Base-by-base conservation (phyloP, 2,113 vertebrate genomes). In the Xyrauchen texanus region DNA sequence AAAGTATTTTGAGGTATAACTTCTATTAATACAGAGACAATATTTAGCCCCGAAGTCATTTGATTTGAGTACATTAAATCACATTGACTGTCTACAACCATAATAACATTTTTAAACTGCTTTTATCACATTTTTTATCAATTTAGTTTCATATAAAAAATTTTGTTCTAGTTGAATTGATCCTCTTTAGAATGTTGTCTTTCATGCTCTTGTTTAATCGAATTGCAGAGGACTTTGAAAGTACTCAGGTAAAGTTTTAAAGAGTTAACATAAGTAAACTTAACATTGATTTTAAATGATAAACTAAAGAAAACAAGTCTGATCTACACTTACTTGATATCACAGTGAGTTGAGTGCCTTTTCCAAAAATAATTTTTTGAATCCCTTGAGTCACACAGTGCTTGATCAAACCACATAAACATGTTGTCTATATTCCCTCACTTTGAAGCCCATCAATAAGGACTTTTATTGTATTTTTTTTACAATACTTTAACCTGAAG, bases 321-420 rank as follows among this genome's bases (percentile, higher is more conserved):
- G 0, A 11, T 71, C 51, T 42, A 5, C 13, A 69, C 65, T 79
- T 69, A 79, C 66, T 71, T 21, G 66, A 61, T 46, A 69, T 10
- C 7, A 76, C 62, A 64, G n/a, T 66, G 51, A 76, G 61, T 53
- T 57, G 13, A 52, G 74, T 45, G 49, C 77, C 77, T 51, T 70
- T 58, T 51, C 66, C 77, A 71, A 79, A 79, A 42, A 62, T 42
- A 0, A 79, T 16, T 55, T 68, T 73, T 34, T 42, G 46, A 57
- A 13, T 8, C 51, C 46, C 61, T 63, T 68, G 71, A 82, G 53
- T 85, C 80, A 85, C 80, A 85, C 81, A 74, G 9, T 80, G 63
- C 5, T 47, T 60, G 5, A 60, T 62, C 3, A 3, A 2, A 68
- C 5, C 45, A 8, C 15, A 2, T 16, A 72, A 72, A 72, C 69